These are phyloP conservation scores for Cebus imitator DNA, from an alignment of 2,113 vertebrate genomes.

Conservation along the genomic window DNA sequence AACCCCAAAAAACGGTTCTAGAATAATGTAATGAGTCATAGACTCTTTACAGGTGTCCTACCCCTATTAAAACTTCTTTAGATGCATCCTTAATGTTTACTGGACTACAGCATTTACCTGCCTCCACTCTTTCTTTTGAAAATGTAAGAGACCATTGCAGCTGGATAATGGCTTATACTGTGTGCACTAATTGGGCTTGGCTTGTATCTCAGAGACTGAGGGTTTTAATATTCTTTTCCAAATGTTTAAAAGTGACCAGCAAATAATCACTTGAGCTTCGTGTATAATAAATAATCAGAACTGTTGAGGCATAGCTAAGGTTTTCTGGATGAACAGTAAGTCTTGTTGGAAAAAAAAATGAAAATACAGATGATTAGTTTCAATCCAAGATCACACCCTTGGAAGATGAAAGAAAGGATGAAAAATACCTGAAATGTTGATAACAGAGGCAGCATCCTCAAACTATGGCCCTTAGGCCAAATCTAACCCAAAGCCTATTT, in stretches of 20 bases:
- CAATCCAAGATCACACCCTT: background rate
- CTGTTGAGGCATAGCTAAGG: background rate
- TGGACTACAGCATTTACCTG: slow-evolving; percentile 21
- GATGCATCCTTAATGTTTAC: slow-evolving; percentile 57
- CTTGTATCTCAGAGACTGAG: slow-evolving; percentile 53
- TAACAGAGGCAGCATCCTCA: background rate
- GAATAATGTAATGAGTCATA: slow-evolving; percentile 50
- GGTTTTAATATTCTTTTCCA: slow-evolving; percentile 37
- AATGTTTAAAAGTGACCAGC: background rate
- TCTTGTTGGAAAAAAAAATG: background rate
- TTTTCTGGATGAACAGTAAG: slow-evolving; percentile 21
- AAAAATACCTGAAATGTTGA: background rate
- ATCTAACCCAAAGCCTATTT: background rate
- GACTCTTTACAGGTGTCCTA: slow-evolving; percentile 58
- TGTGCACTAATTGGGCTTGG: slow-evolving; percentile 50
- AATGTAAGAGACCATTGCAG: slow-evolving; percentile 45
- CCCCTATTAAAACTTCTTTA: slow-evolving; percentile 19
- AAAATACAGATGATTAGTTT: background rate
- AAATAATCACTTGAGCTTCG: slow-evolving; percentile 33
- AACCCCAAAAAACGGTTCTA: slow-evolving; percentile 49
- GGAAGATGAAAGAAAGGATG: background rate
- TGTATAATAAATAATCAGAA: background rate
- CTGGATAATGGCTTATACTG: slow-evolving; percentile 59
- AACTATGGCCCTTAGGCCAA: background rate
- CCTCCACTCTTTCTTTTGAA: slow-evolving; percentile 51